phyloP scores from a whole-genome alignment of 2,888 invertebrate genomes.

The Phasia obesa region DNA sequence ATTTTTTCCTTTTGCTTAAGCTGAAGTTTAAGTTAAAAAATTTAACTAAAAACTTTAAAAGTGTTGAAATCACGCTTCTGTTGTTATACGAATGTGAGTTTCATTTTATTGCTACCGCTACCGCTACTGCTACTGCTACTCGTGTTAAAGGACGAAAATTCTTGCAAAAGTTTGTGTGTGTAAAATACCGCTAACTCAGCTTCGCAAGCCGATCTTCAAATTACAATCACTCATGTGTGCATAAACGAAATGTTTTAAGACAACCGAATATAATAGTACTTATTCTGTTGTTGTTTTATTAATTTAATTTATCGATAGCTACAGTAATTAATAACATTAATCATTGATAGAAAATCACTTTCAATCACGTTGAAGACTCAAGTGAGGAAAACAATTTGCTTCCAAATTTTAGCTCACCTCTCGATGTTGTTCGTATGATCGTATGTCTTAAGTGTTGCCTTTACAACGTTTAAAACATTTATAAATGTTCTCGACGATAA shows the following conservation, averaged over 20 bases:
- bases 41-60: background rate
- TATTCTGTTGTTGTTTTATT: background rate
- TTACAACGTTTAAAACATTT: slow-evolving; percentile 21
- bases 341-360: slow-evolving; percentile 50
- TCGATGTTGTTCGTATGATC: slow-evolving; percentile 7
- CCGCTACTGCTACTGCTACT: no score
- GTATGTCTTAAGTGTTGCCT: background rate
- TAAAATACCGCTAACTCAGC: slow-evolving; percentile 33
- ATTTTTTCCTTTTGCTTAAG: slow-evolving; percentile 8
- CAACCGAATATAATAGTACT: background rate
- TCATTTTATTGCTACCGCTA: background rate
- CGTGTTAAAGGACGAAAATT: background rate
- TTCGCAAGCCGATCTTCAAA: background rate
- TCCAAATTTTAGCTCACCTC: slow-evolving; percentile 50
- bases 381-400: background rate
- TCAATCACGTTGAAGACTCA: slow-evolving; percentile 34
- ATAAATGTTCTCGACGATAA: slow-evolving; percentile 1
- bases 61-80: slow-evolving; percentile 34
- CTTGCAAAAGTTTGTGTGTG: slow-evolving; percentile 26
- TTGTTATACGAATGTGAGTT: background rate
- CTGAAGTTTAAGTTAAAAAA: no score
- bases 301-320: background rate
- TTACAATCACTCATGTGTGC: background rate
- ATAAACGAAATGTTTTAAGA: background rate
- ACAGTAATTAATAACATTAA: background rate